Percentiles rank a stretch among this genome's conserved stretches.
These are phyloP conservation scores for Drosophila leontia DNA, from an alignment of 1,140 invertebrate species.

Conservation along the genomic window DNA sequence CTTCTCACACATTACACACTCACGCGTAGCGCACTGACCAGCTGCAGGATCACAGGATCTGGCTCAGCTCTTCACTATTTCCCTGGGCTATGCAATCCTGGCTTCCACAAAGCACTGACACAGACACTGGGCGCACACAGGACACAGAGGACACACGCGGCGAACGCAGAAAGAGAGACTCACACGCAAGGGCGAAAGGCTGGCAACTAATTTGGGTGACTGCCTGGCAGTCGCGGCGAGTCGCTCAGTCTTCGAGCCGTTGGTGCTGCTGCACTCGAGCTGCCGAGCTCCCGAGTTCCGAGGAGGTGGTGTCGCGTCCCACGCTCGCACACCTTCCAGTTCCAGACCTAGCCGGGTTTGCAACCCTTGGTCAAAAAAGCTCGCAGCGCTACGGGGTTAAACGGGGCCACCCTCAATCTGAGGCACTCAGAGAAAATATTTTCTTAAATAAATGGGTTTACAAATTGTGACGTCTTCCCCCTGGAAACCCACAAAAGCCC, in stretches of 20 bases:
- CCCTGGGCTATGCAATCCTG: conserved; percentile 34
- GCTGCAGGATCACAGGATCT: conserved; percentile 27
- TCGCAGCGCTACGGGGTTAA: not conserved
- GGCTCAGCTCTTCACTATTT: conserved; percentile 16
- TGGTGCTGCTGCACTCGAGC: conserved; percentile 47
- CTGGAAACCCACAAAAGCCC: not conserved
- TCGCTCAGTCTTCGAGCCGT: conserved; percentile 22
- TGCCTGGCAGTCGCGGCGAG: conserved; percentile 35
- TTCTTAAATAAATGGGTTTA: not conserved
- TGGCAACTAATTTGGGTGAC: conserved; percentile 82
- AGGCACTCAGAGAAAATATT: not conserved
- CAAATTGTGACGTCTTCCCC: not conserved
- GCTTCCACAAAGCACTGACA: conserved; percentile 24
- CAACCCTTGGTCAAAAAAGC: conserved; percentile 37
- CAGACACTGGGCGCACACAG: conserved; percentile 20
- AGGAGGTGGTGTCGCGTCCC: conserved; percentile 15
- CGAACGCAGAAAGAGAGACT: conserved; percentile 48
- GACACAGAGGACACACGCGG: conserved; percentile 29
- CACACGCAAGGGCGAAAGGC: conserved; percentile 77
- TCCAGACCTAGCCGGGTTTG: conserved; percentile 43
- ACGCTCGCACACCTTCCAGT: conserved; percentile 31
- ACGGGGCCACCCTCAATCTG: conserved; percentile 4
- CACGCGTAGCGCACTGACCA: conserved; percentile 2
- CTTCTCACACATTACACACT: not conserved
- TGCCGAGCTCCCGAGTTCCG: conserved; percentile 5